Evolutionary conservation across 1,140 invertebrate genomes (phyloP).

Genomic region (Tribolium castaneum): DNA sequence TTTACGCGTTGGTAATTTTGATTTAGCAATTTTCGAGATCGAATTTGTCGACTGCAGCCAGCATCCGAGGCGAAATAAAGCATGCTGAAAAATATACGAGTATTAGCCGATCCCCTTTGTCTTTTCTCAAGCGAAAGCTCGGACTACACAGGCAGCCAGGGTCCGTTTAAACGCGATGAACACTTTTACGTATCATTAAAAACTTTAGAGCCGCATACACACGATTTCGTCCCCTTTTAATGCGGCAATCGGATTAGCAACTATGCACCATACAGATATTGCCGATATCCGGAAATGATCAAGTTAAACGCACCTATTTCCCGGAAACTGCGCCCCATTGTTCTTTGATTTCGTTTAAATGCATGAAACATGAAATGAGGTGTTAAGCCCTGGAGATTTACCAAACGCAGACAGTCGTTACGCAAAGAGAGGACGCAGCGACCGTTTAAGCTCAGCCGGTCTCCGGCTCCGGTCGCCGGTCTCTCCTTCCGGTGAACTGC

Average conservation of each 20-base stretch:
- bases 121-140: not conserved
- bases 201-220: constrained; percentile 40
- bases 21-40: constrained; percentile 27
- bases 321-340: constrained; percentile 41
- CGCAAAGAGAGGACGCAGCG: constrained; percentile 12
- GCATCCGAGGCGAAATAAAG: constrained; percentile 13
- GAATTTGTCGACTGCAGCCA: constrained; percentile 27
- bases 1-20: constrained; percentile 34
- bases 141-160: not conserved
- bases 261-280: constrained; percentile 43
- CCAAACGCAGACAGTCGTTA: constrained; percentile 40
- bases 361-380: constrained; percentile 45
- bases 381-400: constrained; percentile 39
- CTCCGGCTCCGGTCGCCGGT: constrained; percentile 13
- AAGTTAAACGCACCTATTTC: constrained; percentile 42
- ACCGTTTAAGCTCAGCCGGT: constrained; percentile 33
- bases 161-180: constrained; percentile 14
- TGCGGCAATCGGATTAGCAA: constrained; percentile 40
- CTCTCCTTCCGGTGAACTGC: constrained; percentile 39
- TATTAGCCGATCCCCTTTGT: constrained; percentile 15
- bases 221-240: constrained; percentile 42
- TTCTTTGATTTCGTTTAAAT: constrained; percentile 46
- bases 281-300: constrained; percentile 43
- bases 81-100: constrained; percentile 13
- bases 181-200: constrained; percentile 43